phyloP scores from a whole-genome alignment of 1,140 invertebrate genomes.

The Akabosia matsudoensis region DNA sequence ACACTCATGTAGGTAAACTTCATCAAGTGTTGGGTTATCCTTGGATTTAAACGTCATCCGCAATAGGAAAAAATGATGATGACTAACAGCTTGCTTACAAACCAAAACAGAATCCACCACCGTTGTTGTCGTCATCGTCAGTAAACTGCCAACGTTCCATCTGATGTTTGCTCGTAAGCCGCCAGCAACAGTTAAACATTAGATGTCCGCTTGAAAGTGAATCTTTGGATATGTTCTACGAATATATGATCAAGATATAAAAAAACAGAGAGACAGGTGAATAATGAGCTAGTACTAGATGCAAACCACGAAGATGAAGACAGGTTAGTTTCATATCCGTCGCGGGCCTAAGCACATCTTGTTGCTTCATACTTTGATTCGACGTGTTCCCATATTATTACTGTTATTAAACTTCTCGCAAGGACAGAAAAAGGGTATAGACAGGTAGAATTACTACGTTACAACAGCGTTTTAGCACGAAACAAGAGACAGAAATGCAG shows the following conservation, averaged over 20 bases:
- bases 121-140: background rate
- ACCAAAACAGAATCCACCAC: background rate
- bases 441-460: too few relatives aligned
- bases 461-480: too few relatives aligned
- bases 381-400: background rate
- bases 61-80: background rate
- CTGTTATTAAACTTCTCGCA: background rate
- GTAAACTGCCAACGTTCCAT: background rate
- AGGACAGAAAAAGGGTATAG: slow-evolving; percentile 7
- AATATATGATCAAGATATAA: background rate
- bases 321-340: background rate
- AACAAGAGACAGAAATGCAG: too few relatives aligned
- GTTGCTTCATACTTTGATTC: too few relatives aligned
- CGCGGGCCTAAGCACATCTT: background rate
- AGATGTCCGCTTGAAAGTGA: background rate
- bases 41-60: background rate
- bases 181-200: background rate
- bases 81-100: background rate
- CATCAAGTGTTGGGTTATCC: background rate
- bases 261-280: too few relatives aligned
- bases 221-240: background rate
- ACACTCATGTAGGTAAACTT: background rate
- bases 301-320: background rate
- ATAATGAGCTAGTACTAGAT: background rate
- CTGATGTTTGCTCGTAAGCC: background rate